Percentiles rank a stretch among this genome's conserved stretches.
These are phyloP conservation scores for Sphecodes monilicornis DNA, from an alignment of 2,888 invertebrate genomes.

Conservation along the genomic window DNA sequence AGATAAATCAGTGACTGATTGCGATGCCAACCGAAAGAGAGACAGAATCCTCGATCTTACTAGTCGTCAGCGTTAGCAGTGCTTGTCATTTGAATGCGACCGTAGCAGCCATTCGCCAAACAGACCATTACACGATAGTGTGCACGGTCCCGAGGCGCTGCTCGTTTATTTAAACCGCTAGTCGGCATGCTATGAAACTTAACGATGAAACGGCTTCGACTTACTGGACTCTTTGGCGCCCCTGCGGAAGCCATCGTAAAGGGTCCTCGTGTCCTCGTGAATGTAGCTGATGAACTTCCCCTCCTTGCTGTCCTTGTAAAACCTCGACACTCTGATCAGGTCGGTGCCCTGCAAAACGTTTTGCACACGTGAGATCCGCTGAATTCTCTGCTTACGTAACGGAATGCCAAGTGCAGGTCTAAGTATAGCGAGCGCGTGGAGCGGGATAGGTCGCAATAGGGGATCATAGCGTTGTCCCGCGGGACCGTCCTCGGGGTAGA, in stretches of 20 bases:
- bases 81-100: conserved; percentile 48
- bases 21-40: neutral
- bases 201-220: conserved; percentile 78
- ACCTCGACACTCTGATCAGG: conserved; percentile 94
- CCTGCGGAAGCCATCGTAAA: conserved; percentile 95
- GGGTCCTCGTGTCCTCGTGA: conserved; percentile 94
- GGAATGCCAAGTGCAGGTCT: conserved; percentile 71
- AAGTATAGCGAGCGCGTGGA: conserved; percentile 72
- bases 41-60: conserved; percentile 10
- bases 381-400: conserved; percentile 69
- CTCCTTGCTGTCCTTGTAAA: conserved; percentile 95
- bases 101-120: conserved; percentile 53
- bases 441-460: conserved; percentile 35
- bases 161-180: conserved; percentile 47
- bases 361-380: conserved; percentile 42
- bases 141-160: conserved; percentile 4
- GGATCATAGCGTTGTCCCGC: conserved; percentile 7
- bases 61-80: conserved; percentile 27
- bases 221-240: conserved; percentile 96
- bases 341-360: conserved; percentile 91
- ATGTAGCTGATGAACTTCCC: conserved; percentile 94
- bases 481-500: conserved; percentile 10
- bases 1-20: neutral
- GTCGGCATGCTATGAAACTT: neutral
- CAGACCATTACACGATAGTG: conserved; percentile 37